Percentiles rank a stretch among this genome's conserved stretches.
phyloP scores from a whole-genome alignment of 1,140 invertebrate species.

The Cyclina sinensis region DNA sequence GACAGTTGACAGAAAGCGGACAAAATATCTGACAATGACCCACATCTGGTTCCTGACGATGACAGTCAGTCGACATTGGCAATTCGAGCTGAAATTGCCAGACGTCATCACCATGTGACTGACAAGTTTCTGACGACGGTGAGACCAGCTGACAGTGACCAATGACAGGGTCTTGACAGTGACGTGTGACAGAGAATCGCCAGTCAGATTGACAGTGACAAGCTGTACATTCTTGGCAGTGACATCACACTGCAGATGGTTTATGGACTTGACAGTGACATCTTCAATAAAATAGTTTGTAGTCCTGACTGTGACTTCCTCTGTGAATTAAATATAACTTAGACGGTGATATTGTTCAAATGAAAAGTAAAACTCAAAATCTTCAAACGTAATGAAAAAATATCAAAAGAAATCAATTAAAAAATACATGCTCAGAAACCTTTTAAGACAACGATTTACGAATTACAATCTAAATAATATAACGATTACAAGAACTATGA shows the following conservation, averaged over 20 bases:
- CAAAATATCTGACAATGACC: no score
- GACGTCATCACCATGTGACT: background rate
- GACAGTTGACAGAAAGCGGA: background rate
- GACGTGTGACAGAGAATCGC: background rate
- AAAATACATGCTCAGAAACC: no score
- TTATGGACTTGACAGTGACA: background rate
- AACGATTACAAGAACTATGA: no score
- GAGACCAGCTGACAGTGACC: conserved; percentile 4
- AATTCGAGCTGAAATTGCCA: background rate
- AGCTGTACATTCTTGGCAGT: conserved; percentile 19
- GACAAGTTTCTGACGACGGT: background rate
- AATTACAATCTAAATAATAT: no score
- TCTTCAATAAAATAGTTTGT: no score
- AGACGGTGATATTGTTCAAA: no score
- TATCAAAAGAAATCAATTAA: no score
- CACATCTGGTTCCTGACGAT: background rate
- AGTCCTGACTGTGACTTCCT: no score
- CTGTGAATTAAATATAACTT: no score
- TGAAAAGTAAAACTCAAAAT: no score
- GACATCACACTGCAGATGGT: background rate
- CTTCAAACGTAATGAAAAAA: no score
- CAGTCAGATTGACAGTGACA: conserved; percentile 8
- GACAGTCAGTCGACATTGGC: background rate
- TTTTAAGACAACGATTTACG: no score
- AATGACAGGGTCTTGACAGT: conserved; percentile 6